Base-by-base conservation (phyloP, 2,113 vertebrate genomes). In the Pelvicachromis taeniatus region DNA sequence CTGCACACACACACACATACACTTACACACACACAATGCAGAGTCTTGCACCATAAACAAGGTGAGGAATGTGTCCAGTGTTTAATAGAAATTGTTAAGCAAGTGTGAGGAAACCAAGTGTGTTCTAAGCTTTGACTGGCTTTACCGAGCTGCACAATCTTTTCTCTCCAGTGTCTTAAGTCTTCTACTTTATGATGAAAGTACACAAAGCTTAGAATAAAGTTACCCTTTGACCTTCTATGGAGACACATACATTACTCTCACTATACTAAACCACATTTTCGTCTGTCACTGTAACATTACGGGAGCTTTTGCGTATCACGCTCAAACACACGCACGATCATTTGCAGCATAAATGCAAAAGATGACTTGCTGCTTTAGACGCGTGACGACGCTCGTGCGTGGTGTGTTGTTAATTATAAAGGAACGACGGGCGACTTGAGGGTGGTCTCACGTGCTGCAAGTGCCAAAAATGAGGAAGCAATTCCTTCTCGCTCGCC, bases 31-130 rank as follows among this genome's bases (percentile, higher is more conserved):
- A 7, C 79, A 81, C 87, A 84, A 80, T 77, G 78, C 83, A 89
- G 88, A 79, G 80, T 52, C 84, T 58, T 56, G 83, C 80, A 81
- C 83, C 90, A 16, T 94, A 82, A 90, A 89, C 87, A 91, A 93
- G 85, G 86, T 90, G 93, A 93, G 94, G 92, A 95, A 95, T 91
- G 92, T 87, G 80, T 80, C 52, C 26, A 4, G 78, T 78, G 84
- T 90, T 90, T 85, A 86, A 88, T 89, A 77, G 75, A 84, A 52
- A 85, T 93, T 92, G 91, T 90, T 85, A 65, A 29, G 55, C 40
- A 70, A 23, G 87, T 94, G 94, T 83, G 92, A 94, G 85, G 83
- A 85, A 73, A 82, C 82, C 78, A 29, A 79, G 11, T 83, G 80
- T 61, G 55, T 63, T 50, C 38, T 73, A 70, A 65, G 42, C 80